Conservation (phyloP, 2,888 invertebrate genomes). For the Lasioglossum leucozonium region DNA sequence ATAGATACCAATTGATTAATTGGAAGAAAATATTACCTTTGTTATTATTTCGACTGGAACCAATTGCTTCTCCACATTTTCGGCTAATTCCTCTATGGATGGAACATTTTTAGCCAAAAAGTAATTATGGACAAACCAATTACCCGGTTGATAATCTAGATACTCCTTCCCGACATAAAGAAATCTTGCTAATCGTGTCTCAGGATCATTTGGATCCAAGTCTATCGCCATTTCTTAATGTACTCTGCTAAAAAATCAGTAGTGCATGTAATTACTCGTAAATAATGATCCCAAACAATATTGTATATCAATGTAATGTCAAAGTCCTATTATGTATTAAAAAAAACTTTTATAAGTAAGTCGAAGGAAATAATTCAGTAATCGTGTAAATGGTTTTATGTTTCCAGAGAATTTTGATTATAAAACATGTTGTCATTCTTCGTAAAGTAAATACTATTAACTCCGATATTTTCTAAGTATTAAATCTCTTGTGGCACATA, state of each 20-base stretch:
- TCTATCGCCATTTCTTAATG: conserved; percentile 60
- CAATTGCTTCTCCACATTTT: conserved; percentile 68
- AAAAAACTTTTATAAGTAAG: background rate
- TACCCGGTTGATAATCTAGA: conserved; percentile 86
- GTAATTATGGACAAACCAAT: conserved; percentile 86
- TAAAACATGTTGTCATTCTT: background rate
- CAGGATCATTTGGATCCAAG: conserved; percentile 48
- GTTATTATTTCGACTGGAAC: conserved; percentile 77
- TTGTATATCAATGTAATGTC: background rate
- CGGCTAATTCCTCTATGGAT: conserved; percentile 81
- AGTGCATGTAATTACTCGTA: background rate
- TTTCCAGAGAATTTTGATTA: background rate
- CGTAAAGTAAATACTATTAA: background rate
- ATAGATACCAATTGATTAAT: background rate
- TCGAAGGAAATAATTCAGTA: background rate
- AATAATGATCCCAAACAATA: background rate
- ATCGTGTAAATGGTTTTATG: background rate
- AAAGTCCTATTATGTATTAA: background rate
- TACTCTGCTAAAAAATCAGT: conserved; percentile 28
- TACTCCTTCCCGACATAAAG: conserved; percentile 69
- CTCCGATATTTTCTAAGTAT: background rate
- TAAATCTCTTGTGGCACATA: conserved; percentile 8
- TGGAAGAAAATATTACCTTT: conserved; percentile 70
- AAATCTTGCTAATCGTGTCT: conserved; percentile 59
- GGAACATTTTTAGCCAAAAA: conserved; percentile 84